These are phyloP conservation scores for Cygnus olor DNA, from an alignment of 2,797 vertebrate species.

Conservation along the genomic window DNA sequence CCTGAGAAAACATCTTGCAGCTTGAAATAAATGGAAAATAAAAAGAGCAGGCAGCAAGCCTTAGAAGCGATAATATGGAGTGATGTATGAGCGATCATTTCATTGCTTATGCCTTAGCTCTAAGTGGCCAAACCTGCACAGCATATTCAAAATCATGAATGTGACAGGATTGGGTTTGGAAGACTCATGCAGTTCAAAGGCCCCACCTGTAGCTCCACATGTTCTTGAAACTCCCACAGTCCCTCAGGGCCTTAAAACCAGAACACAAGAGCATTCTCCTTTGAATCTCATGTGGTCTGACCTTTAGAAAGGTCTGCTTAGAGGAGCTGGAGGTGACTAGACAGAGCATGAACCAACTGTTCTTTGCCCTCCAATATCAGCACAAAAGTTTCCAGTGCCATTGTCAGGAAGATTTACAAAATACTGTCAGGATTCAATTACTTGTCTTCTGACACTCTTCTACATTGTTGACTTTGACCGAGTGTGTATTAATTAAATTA, in stretches of 20 bases:
- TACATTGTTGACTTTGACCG: background rate
- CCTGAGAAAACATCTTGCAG: background rate
- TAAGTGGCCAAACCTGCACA: constrained; percentile 54
- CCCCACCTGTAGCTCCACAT: background rate
- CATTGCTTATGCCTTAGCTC: background rate
- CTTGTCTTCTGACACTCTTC: background rate
- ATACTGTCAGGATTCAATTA: background rate
- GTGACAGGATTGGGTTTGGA: background rate
- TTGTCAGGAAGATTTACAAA: background rate
- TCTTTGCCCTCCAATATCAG: background rate
- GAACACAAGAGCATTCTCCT: background rate
- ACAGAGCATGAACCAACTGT: background rate
- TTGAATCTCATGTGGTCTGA: background rate
- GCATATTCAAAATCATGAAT: background rate
- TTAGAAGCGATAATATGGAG: background rate
- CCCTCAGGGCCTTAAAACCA: constrained; percentile 48
- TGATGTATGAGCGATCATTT: background rate
- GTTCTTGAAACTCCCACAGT: constrained; percentile 15
- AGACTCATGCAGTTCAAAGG: constrained; percentile 18
- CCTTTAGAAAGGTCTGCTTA: background rate
- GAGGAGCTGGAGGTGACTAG: background rate
- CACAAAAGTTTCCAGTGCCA: background rate
- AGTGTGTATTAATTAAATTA: background rate
- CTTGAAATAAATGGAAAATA: constrained; percentile 35
- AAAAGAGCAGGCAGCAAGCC: constrained; percentile 17